These are phyloP conservation scores for Aplidium turbinatum DNA, from an alignment of 23 tunicate species.

Conservation along the genomic window DNA sequence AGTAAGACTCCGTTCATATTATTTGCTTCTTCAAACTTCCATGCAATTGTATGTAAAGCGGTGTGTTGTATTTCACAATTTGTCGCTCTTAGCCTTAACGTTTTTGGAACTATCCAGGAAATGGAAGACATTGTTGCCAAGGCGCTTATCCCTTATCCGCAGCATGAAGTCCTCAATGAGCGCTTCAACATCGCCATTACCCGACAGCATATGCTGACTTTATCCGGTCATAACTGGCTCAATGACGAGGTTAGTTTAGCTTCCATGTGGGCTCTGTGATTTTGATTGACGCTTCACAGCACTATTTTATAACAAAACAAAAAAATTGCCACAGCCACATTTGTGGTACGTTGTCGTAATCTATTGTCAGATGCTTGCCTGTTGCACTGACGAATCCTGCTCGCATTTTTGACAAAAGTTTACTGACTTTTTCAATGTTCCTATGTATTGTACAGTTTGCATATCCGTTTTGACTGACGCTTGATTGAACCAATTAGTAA, in stretches of 20 bases:
- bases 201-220: constrained; percentile 65
- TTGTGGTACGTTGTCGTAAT: not conserved
- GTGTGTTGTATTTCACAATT: too few relatives aligned
- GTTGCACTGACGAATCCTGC: too few relatives aligned
- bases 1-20: constrained; percentile 7
- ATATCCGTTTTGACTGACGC: too few relatives aligned
- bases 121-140: constrained; percentile 40
- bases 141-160: constrained; percentile 62
- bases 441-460: too few relatives aligned
- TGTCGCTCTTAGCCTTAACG: too few relatives aligned
- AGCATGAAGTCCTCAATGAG: constrained; percentile 56
- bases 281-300: not conserved
- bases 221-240: constrained; percentile 80
- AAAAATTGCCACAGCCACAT: not conserved
- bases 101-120: too few relatives aligned
- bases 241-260: constrained; percentile 70
- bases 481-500: too few relatives aligned
- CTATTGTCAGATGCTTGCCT: not conserved
- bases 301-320: not conserved
- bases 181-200: constrained; percentile 71
- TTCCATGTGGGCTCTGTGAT: not conserved
- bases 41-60: too few relatives aligned
- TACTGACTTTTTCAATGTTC: too few relatives aligned
- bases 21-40: too few relatives aligned
- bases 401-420: too few relatives aligned